Base-by-base conservation (phyloP, 2,888 invertebrate genomes). In the Dicranocentrus wangi region DNA sequence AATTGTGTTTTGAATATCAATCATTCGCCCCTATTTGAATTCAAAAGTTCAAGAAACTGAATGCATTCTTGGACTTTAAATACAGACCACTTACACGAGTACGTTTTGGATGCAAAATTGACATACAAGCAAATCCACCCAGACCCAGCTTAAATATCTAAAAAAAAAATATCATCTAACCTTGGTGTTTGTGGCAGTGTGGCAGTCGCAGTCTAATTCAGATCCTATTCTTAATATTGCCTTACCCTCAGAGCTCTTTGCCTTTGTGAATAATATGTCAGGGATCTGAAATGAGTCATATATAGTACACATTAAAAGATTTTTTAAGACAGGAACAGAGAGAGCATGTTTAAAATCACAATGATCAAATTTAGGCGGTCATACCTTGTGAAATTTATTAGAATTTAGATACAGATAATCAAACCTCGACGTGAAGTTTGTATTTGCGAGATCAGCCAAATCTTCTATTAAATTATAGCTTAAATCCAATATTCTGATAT, bases 401-500 rank as follows among this genome's bases (percentile, higher is more conserved):
- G 68, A 47, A 27, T 47, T 70, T 7, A 77, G 61, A 17, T 69
- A 69, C 15, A 77, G 53, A 25, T 43, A 53, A 27, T 77, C 77
- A 23, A 77, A 77, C 42, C 55, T 77, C 21, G 25, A n/a, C 28
- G 61, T 61, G 25, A 77, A 77, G 0, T 3, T 10, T 1, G 58
- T 51, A 39, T 47, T 60, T 1, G 76, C 32, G 27, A 77, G 60
- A 23, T 47, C 47, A n/a, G 15, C 58, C 39, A 77, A 21, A 1
- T 43, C 25, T 28, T 51, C 23, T 7, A 77, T 28, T 2, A 39
- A 39, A n/a, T 77, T 77, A 15, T 70, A 1, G 10, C 77, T 55
- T 7, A 77, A 25, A 32, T 77, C 77, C 84, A 95, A 91, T 87
- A 92, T 91, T 51, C 92, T 90, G 75, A 95, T 90, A 87, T 92